Evolutionary conservation across 1,140 invertebrate species (phyloP).

Genomic region (Cryptotermes secundus): DNA sequence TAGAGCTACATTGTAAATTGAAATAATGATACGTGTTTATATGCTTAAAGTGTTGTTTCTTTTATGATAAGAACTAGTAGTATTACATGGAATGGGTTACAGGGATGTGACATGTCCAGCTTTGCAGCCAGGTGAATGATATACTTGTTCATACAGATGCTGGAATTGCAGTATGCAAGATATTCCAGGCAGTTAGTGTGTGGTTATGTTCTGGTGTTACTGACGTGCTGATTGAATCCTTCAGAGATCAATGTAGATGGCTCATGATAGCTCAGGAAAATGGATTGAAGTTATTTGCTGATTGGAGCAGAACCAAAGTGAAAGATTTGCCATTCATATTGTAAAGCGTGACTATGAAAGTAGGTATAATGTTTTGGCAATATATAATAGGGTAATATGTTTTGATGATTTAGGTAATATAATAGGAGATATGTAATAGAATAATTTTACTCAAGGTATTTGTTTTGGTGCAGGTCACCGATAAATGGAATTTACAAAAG

Average conservation of each 20-base stretch:
- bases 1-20: background rate
- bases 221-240: background rate
- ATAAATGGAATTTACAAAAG: conserved; percentile 20
- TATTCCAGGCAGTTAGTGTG: background rate
- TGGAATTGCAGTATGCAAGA: background rate
- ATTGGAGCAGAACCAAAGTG: background rate
- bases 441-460: conserved; percentile 27
- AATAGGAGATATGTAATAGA: background rate
- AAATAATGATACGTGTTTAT: conserved; percentile 2
- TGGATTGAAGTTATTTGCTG: background rate
- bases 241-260: background rate
- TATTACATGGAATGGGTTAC: conserved; percentile 3
- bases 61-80: background rate
- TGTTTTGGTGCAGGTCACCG: conserved; percentile 33
- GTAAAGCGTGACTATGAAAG: background rate
- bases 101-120: background rate
- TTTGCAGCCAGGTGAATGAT: background rate
- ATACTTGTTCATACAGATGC: background rate
- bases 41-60: conserved; percentile 12
- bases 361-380: conserved; percentile 7
- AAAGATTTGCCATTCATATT: background rate
- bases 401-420: conserved; percentile 8
- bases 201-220: background rate
- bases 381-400: conserved; percentile 13
- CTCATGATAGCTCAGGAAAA: conserved; percentile 12